Evolutionary conservation across 2,888 invertebrate species (phyloP).

Genomic region (Notodonta dromedarius): DNA sequence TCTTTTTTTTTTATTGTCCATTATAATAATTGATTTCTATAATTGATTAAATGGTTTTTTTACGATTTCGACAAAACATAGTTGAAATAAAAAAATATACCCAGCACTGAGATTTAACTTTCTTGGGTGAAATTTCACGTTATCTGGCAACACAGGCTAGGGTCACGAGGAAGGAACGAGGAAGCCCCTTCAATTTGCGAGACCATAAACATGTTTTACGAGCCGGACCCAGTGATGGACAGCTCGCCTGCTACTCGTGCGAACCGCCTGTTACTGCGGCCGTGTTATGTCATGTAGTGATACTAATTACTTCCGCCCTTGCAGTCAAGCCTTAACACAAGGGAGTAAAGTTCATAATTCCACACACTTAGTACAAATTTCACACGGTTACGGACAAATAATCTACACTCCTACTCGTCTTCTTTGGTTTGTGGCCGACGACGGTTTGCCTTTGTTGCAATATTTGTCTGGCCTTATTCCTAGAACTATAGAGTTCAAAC

Average conservation of each 20-base stretch:
- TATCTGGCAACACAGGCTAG: conserved; percentile 33
- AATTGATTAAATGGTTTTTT: too few species aligned
- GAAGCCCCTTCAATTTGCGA: conserved; percentile 59
- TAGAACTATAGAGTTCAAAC: too few species aligned
- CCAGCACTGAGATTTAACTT: too few species aligned
- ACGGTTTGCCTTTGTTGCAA: too few species aligned
- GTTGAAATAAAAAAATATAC: too few species aligned
- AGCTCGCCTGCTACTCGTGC: conserved; percentile 32
- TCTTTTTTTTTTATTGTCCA: too few species aligned
- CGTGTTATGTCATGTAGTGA: neutral
- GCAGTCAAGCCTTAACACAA: neutral
- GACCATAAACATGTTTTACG: conserved; percentile 63
- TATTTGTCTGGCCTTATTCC: too few species aligned
- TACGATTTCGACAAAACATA: too few species aligned
- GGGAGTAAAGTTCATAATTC: neutral
- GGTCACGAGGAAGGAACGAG: conserved; percentile 48
- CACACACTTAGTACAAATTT: neutral
- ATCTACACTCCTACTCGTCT: too few species aligned
- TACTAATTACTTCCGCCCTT: neutral
- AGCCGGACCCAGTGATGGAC: conserved; percentile 51
- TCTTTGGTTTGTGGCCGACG: too few species aligned
- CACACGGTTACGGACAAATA: too few species aligned
- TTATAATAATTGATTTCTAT: too few species aligned
- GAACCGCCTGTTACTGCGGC: conserved; percentile 27
- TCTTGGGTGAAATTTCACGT: neutral